A percentile compares a stretch with the other conserved stretches of the same genome.
These are phyloP conservation scores for Gerris lacustris DNA, from an alignment of 2,888 invertebrate species.

Conservation along the genomic window DNA sequence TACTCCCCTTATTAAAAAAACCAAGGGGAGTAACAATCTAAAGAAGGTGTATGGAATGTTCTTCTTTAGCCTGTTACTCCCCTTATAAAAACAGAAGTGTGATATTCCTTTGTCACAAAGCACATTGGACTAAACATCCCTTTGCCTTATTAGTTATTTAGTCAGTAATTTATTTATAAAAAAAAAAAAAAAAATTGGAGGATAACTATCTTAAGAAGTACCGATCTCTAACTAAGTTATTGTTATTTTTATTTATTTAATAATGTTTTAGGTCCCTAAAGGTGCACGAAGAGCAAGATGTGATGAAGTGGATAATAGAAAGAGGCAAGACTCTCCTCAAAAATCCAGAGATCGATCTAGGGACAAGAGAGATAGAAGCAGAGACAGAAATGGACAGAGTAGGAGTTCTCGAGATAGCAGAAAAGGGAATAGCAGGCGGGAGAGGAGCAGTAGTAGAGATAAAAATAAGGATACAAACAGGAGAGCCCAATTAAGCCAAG, in stretches of 20 bases:
- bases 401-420: background rate
- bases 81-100: too few species aligned
- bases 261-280: too few species aligned
- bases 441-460: background rate
- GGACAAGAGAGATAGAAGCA: background rate
- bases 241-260: background rate
- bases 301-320: constrained; percentile 11
- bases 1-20: too few species aligned
- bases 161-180: too few species aligned
- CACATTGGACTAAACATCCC: too few species aligned
- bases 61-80: too few species aligned
- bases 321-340: background rate
- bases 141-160: too few species aligned
- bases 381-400: constrained; percentile 15
- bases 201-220: too few species aligned
- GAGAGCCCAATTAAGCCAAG: constrained; percentile 10
- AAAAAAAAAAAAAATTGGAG: too few species aligned
- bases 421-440: background rate
- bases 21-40: too few species aligned
- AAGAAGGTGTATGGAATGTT: too few species aligned
- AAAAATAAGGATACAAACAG: background rate
- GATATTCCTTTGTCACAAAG: too few species aligned
- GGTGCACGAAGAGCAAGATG: background rate
- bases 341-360: constrained; percentile 20
- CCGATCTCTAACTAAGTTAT: constrained; percentile 2